A percentile compares a stretch with the other conserved stretches of the same genome.
These are phyloP conservation scores for Drosophila rubida DNA, from an alignment of 2,888 invertebrate genomes.

Conservation along the genomic window DNA sequence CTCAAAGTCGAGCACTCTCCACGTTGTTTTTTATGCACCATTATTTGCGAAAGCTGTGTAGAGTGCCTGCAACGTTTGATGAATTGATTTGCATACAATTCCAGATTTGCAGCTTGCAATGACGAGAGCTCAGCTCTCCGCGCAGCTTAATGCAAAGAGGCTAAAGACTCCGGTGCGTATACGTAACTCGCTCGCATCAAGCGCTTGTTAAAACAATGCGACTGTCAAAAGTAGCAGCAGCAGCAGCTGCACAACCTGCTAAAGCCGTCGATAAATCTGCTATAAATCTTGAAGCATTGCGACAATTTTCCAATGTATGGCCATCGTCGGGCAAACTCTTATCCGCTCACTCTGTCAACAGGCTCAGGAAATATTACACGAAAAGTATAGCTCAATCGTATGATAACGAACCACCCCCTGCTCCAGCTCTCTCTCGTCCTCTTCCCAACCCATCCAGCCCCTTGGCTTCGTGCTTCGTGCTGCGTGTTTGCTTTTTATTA, in stretches of 20 bases:
- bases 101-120: neutral
- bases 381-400: slow-evolving; percentile 73
- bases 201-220: slow-evolving; percentile 48
- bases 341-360: slow-evolving; percentile 45
- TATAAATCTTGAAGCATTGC: slow-evolving; percentile 68
- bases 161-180: slow-evolving; percentile 21
- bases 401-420: slow-evolving; percentile 47
- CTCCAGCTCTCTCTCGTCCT: neutral
- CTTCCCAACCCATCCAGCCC: slow-evolving; percentile 1
- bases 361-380: slow-evolving; percentile 59
- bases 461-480: slow-evolving; percentile 15
- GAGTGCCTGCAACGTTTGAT: neutral
- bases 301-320: slow-evolving; percentile 50
- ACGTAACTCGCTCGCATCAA: slow-evolving; percentile 43
- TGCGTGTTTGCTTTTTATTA: slow-evolving; percentile 71
- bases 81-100: slow-evolving; percentile 1
- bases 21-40: neutral
- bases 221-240: neutral
- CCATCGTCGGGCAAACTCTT: slow-evolving; percentile 32
- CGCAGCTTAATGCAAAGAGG: neutral
- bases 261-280: slow-evolving; percentile 72
- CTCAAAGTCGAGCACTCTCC: neutral
- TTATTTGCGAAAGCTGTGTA: slow-evolving; percentile 4
- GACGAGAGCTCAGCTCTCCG: slow-evolving; percentile 13
- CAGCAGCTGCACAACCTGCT: slow-evolving; percentile 45